These are phyloP conservation scores for Centropus unirufus DNA, from an alignment of 2,113 vertebrate genomes.

Conservation along the genomic window DNA sequence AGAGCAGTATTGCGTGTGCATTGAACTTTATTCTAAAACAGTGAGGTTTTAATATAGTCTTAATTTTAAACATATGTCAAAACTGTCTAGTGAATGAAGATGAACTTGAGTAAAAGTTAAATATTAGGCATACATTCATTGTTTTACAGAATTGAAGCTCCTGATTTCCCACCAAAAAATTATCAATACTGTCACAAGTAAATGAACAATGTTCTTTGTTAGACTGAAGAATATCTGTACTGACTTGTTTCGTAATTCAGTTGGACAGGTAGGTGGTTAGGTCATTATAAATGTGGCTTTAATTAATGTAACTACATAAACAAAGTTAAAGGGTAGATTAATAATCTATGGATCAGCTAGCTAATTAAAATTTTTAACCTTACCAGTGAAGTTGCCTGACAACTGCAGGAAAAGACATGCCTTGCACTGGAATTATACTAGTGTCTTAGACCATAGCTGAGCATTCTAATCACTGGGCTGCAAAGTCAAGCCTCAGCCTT, in stretches of 20 bases:
- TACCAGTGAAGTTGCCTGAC: not conserved
- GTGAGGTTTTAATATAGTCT: not conserved
- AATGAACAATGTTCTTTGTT: not conserved
- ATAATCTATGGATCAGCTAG: not conserved
- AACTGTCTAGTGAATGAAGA: not conserved
- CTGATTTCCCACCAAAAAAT: not conserved
- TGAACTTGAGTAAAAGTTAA: not conserved
- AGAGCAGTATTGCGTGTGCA: not conserved
- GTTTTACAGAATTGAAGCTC: not conserved
- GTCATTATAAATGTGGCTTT: not conserved
- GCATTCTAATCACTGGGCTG: not conserved
- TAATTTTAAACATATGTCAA: not conserved
- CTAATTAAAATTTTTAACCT: constrained; percentile 41
- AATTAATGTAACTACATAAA: constrained; percentile 44
- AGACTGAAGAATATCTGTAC: not conserved
- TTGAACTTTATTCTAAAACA: not conserved
- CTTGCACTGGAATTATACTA: not conserved
- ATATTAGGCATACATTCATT: not conserved
- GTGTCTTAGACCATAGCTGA: not conserved
- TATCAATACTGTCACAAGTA: not conserved
- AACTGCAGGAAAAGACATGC: not conserved
- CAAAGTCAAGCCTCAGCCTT: not conserved
- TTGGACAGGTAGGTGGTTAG: not conserved
- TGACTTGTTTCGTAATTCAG: not conserved
- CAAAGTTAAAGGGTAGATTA: not conserved